phyloP scores from a whole-genome alignment of 2,113 vertebrate species.

The Ciconia maguari region DNA sequence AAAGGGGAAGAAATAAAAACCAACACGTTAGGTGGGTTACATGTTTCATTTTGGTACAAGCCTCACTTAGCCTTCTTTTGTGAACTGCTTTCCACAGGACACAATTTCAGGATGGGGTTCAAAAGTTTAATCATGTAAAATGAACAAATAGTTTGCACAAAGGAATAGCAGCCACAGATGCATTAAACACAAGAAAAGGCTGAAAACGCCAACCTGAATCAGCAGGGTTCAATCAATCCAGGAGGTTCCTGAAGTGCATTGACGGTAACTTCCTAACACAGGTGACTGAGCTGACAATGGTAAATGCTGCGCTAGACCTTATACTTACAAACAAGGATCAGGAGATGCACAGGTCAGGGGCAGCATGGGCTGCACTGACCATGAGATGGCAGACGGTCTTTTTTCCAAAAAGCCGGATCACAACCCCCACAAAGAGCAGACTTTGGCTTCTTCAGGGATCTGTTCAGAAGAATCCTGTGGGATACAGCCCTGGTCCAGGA shows the following conservation, averaged over 20 bases:
- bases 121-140: background rate
- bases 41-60: background rate
- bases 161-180: background rate
- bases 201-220: background rate
- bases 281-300: background rate
- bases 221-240: background rate
- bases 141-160: background rate
- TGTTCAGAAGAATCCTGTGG: background rate
- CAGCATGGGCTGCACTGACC: background rate
- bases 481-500: background rate
- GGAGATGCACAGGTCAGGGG: background rate
- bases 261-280: background rate
- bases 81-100: background rate
- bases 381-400: background rate
- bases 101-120: background rate
- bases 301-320: background rate
- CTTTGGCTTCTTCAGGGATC: background rate
- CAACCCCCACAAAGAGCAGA: background rate
- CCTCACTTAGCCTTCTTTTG: background rate
- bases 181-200: background rate
- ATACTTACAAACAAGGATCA: background rate
- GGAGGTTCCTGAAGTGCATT: background rate
- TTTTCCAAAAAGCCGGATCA: background rate
- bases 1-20: conserved; percentile 40
- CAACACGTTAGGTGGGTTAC: conserved; percentile 3